Percentiles rank a stretch among this genome's conserved stretches.
These are phyloP conservation scores for Melanostoma scalare DNA, from an alignment of 2,888 invertebrate species.

Conservation along the genomic window DNA sequence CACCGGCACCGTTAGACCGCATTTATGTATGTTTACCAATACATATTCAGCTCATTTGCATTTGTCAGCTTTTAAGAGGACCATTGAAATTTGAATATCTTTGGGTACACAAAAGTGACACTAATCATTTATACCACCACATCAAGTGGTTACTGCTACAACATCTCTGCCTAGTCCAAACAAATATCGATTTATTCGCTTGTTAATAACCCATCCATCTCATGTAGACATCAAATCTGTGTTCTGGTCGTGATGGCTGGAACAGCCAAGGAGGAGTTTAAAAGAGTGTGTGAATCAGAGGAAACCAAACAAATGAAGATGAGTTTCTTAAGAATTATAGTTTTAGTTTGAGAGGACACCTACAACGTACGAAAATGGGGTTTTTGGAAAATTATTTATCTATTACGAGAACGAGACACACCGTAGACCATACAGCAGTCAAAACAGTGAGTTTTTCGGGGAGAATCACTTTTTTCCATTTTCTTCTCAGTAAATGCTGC, in stretches of 20 bases:
- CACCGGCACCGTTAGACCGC: background rate
- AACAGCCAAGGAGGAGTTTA: background rate
- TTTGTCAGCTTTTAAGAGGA: conserved; percentile 28
- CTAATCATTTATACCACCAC: conserved; percentile 41
- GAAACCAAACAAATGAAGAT: background rate
- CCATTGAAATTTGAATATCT: conserved; percentile 29
- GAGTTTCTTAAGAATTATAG: conserved; percentile 4
- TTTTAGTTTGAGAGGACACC: background rate
- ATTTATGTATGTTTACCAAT: background rate
- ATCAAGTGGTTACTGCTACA: conserved; percentile 29
- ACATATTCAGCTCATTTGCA: conserved; percentile 36
- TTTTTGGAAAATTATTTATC: too few species aligned
- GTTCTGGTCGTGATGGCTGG: background rate
- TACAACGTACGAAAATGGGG: background rate
- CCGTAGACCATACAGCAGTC: too few species aligned
- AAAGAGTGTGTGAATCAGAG: background rate
- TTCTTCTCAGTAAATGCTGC: too few species aligned
- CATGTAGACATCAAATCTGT: conserved; percentile 19
- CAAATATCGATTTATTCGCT: conserved; percentile 22
- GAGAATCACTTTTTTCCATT: too few species aligned
- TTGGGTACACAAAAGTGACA: conserved; percentile 35
- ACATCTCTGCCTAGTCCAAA: background rate
- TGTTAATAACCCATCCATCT: conserved; percentile 21
- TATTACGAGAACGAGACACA: too few species aligned
- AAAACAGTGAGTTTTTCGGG: too few species aligned